Evolutionary conservation across 2,888 invertebrate genomes (phyloP), one percentile per base, ranked within the genome.

Genomic region (Netelia fuscicornis): DNA sequence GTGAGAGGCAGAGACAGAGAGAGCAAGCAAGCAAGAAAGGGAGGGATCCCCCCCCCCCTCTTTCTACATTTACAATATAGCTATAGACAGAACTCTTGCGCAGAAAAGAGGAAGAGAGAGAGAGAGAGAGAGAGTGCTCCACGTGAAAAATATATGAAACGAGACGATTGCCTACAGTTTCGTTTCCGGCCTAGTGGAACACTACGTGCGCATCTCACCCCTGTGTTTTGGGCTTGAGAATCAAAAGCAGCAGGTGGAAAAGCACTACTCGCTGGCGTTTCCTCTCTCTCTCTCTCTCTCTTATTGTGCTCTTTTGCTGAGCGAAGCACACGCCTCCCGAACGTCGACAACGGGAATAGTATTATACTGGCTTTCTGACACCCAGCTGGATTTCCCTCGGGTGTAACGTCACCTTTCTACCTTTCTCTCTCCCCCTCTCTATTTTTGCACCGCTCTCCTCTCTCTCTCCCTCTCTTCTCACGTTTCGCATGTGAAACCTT

Each of bases 311-410:
- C 44, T 44, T 54, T 25, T 20, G 71, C 44, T 52, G 67, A 72
- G 74, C 48, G 56, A 64, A 79, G 76, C 86, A 79, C 42, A 75
- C 64, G 17, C 2, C 30, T 83, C 56, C 60, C 25, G 58, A 79
- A 78, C 68, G 72, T 60, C 54, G 25, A 56, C 82, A 30, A 65
- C 79, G 75, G 84, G 80, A 72, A 82, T 76, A 23, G 82, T 75
- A 85, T 85, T 82, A 81, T 85, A 67, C 79, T 76, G 75, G 56
- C 60, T 75, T 58, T 64, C 86, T 56, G 87, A 78, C 83, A 86
- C 87, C 17, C 77, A 60, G 76, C 78, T 67, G 87, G 87, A 90
- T 90, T 90, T 90, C 90, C 90, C 89, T n/a, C 78, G 90, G 87
- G 90, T 86, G 85, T 88, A 72, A 85, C 88, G 64, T 83, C 78